These are phyloP conservation scores for Siniperca obscura DNA, from an alignment of 2,797 vertebrate genomes.

Conservation along the genomic window DNA sequence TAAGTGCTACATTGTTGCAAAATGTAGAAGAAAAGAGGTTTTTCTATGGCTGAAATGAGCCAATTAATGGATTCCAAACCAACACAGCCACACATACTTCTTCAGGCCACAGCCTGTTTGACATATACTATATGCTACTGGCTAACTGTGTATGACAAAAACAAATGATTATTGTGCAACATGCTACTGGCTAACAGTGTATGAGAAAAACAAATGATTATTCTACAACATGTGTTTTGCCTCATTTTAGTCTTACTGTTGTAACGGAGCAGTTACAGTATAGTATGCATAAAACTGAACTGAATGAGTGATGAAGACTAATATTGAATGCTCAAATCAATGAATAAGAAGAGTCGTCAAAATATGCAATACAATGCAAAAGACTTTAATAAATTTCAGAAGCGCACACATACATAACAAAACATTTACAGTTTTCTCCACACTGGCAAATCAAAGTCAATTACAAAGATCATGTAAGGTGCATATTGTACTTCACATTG, in stretches of 20 bases:
- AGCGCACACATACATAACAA: slow-evolving; percentile 91
- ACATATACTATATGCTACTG: slow-evolving; percentile 43
- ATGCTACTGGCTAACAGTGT: neutral
- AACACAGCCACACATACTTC: slow-evolving; percentile 37
- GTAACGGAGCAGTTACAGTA: slow-evolving; percentile 13
- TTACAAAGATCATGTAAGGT: slow-evolving; percentile 90
- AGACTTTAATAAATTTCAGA: slow-evolving; percentile 91
- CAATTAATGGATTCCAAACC: slow-evolving; percentile 66
- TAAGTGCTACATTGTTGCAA: slow-evolving; percentile 39
- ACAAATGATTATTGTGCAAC: slow-evolving; percentile 31
- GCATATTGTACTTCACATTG: slow-evolving; percentile 88
- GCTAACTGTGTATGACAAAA: slow-evolving; percentile 30
- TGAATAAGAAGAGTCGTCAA: slow-evolving; percentile 83
- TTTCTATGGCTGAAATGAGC: slow-evolving; percentile 47
- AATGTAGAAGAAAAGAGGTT: slow-evolving; percentile 23
- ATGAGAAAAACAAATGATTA: slow-evolving; percentile 14
- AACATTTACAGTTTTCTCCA: slow-evolving; percentile 88
- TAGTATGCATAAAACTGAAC: slow-evolving; percentile 28
- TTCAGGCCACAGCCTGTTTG: slow-evolving; percentile 43
- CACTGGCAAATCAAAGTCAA: slow-evolving; percentile 88
- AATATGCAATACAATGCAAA: slow-evolving; percentile 89
- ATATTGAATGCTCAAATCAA: slow-evolving; percentile 53
- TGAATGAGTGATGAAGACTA: slow-evolving; percentile 37
- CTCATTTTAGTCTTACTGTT: slow-evolving; percentile 35
- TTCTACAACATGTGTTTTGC: slow-evolving; percentile 34